A percentile compares a stretch with the other conserved stretches of the same genome.
Conservation (phyloP, 2,113 vertebrate species). For the Oncorhynchus kisutch region DNA sequence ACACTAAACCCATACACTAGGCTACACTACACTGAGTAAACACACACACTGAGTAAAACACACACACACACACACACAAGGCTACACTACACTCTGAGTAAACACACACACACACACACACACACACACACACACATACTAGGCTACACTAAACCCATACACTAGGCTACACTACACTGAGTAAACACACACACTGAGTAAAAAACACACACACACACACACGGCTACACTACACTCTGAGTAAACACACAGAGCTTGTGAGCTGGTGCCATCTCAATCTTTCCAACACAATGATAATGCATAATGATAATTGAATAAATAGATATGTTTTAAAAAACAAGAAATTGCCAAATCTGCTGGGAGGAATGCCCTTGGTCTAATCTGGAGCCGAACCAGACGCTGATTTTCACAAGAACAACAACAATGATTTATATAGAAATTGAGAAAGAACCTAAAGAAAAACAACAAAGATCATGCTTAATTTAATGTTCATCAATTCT, state of each 20-base stretch:
- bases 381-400: constrained; percentile 6
- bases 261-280: background rate
- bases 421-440: constrained; percentile 27
- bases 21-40: background rate
- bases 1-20: too few species aligned
- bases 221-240: too few species aligned
- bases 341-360: constrained; percentile 10
- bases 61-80: background rate
- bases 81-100: too few species aligned
- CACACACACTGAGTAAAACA: too few species aligned
- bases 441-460: constrained; percentile 28
- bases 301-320: background rate
- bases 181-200: too few species aligned
- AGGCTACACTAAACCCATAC: too few species aligned
- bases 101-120: too few species aligned
- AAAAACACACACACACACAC: too few species aligned
- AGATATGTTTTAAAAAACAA: background rate
- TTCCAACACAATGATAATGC: background rate
- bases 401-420: constrained; percentile 1
- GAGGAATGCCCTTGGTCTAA: background rate
- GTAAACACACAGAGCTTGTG: too few species aligned
- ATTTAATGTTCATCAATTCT: constrained; percentile 63
- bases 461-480: constrained; percentile 52
- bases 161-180: too few species aligned
- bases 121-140: too few species aligned